These are phyloP conservation scores for Megalopta genalis DNA, from an alignment of 1,140 invertebrate genomes.

Conservation along the genomic window DNA sequence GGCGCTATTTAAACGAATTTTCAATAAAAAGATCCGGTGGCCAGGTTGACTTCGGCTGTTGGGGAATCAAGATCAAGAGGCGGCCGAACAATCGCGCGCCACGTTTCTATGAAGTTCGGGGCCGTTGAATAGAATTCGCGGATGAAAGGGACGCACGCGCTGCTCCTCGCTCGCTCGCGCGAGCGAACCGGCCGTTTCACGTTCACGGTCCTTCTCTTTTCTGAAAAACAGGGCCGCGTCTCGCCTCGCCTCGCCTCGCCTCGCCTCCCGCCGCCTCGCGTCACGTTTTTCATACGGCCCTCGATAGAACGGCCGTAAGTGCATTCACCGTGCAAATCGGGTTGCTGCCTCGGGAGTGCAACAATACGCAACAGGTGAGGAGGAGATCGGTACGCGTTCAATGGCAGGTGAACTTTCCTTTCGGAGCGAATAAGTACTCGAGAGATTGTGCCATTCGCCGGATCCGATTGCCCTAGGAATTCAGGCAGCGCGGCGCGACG, in stretches of 20 bases:
- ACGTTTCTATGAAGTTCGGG: conserved; percentile 50
- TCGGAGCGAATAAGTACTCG: conserved; percentile 55
- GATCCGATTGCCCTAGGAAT: conserved; percentile 37
- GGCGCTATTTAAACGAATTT: conserved; percentile 39
- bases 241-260: neutral
- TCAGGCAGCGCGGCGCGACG: neutral
- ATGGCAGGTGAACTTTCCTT: conserved; percentile 64
- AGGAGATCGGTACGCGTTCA: conserved; percentile 64
- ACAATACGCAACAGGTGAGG: conserved; percentile 73
- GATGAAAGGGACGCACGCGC: conserved; percentile 67
- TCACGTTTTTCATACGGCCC: conserved; percentile 62
- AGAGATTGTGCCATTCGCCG: conserved; percentile 53
- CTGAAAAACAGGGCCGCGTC: conserved; percentile 58
- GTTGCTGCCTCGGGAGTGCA: conserved; percentile 67
- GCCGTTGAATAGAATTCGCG: conserved; percentile 65
- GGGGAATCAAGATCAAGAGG: conserved; percentile 56
- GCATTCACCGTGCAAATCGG: conserved; percentile 75
- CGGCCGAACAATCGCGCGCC: conserved; percentile 44
- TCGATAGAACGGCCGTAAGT: conserved; percentile 66
- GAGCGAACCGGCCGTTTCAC: neutral
- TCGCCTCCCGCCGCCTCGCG: conserved; percentile 1
- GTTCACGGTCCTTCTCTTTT: conserved; percentile 24
- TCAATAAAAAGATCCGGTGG: conserved; percentile 40
- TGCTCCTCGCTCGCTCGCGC: conserved; percentile 12
- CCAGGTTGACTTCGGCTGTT: conserved; percentile 46